phyloP scores from a whole-genome alignment of 2,113 vertebrate genomes.

The Clupea harengus region DNA sequence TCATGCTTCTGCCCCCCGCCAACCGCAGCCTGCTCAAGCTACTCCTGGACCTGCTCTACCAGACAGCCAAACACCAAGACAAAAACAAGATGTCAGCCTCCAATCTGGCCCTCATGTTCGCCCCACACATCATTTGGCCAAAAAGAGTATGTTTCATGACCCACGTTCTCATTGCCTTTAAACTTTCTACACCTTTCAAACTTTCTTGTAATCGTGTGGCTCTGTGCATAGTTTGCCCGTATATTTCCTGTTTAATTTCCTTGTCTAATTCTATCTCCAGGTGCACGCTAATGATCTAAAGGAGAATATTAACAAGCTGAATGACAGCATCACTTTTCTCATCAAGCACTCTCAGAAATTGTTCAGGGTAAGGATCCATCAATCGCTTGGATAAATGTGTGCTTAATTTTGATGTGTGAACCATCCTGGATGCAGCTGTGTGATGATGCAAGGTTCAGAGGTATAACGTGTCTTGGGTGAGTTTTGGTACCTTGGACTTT shows the following conservation, averaged over 20 bases:
- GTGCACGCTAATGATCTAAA: conserved; percentile 90
- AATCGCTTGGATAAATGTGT: neutral
- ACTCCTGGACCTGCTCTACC: conserved; percentile 92
- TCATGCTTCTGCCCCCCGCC: conserved; percentile 86
- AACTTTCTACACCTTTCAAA: neutral
- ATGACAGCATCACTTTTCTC: conserved; percentile 90
- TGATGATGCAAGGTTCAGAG: neutral
- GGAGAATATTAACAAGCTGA: conserved; percentile 89
- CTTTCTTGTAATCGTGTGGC: neutral
- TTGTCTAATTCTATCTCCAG: conserved; percentile 61
- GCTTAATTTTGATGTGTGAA: neutral
- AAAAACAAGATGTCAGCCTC: conserved; percentile 97
- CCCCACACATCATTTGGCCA: conserved; percentile 94
- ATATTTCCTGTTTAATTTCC: neutral
- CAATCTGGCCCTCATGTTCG: conserved; percentile 97
- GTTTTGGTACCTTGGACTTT: neutral
- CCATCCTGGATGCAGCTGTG: neutral
- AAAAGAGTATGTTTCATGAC: conserved; percentile 77
- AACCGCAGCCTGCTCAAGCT: conserved; percentile 92
- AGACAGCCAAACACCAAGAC: conserved; percentile 93
- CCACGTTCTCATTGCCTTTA: neutral
- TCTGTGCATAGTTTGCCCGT: neutral
- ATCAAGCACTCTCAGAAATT: conserved; percentile 98
- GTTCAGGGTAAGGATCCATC: conserved; percentile 72
- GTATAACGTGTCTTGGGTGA: neutral